Base-by-base conservation (phyloP, 2,113 vertebrate species). In the Thryonomys swinderianus region DNA sequence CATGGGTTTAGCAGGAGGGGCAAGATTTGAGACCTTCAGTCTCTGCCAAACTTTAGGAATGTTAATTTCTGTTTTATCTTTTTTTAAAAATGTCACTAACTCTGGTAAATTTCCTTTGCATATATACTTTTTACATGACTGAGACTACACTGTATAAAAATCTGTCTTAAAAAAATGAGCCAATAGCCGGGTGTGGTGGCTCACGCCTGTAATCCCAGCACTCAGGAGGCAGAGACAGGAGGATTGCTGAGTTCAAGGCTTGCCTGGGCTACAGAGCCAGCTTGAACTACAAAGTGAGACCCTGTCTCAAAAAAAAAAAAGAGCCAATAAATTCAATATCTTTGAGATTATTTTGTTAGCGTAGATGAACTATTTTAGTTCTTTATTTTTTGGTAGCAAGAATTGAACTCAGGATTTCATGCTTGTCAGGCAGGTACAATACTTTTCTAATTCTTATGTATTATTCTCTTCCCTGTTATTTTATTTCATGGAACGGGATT, bases 271-370 rank as follows among this genome's bases (percentile, higher is more conserved):
- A n/a, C n/a, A n/a, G n/a, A n/a, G n/a, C n/a, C n/a, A n/a, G n/a
- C n/a, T n/a, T n/a, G n/a, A n/a, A n/a, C n/a, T n/a, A n/a, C n/a
- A n/a, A n/a, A n/a, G n/a, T n/a, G n/a, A n/a, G n/a, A n/a, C n/a
- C n/a, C n/a, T n/a, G n/a, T n/a, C n/a, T n/a, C n/a, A n/a, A n/a
- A n/a, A n/a, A 82, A 53, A 57, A 89, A 82, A 82, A 66, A 40
- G 34, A 84, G 3, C 14, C 40, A 89, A 81, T 37, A 92, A 89
- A 74, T 80, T 4, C 30, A 74, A 42, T 42, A 25, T 67, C 4
- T 23, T 80, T 74, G 55, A 71, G 48, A 85, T 89, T 84, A 45
- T 85, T 91, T 91, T 74, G 73, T 88, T n/a, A 74, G 94, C 18
- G 59, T 18, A 34, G 32, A n/a, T 64, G 37, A 79, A 66, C 40